Evolutionary conservation across 1,140 invertebrate species (phyloP).

Genomic region (Delia radicum): DNA sequence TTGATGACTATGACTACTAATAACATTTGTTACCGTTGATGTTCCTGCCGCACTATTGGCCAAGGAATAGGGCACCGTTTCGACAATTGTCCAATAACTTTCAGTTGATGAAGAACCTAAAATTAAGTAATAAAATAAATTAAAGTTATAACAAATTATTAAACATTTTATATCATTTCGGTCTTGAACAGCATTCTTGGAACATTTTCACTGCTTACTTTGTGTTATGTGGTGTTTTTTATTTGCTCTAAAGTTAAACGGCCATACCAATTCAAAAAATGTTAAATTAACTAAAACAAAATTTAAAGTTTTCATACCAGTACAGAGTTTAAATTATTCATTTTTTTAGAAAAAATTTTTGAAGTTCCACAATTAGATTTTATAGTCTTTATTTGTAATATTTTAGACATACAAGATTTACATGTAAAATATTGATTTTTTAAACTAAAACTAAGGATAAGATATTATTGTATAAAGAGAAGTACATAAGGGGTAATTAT

Average conservation of each 20-base stretch:
- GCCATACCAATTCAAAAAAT: background rate
- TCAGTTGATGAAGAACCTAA: conserved; percentile 36
- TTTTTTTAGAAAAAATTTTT: background rate
- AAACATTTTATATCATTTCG: background rate
- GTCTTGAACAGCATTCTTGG: background rate
- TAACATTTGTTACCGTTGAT: background rate
- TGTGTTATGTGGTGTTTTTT: background rate
- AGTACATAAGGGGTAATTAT: background rate
- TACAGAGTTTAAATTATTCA: background rate
- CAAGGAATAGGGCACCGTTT: conserved; percentile 48
- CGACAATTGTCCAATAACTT: conserved; percentile 52
- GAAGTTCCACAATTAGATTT: background rate
- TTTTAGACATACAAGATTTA: conserved; percentile 25
- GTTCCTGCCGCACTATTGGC: conserved; percentile 4
- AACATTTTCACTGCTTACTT: background rate
- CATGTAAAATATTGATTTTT: conserved; percentile 29
- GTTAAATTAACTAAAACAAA: background rate
- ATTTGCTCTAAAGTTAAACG: background rate
- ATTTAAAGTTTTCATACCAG: background rate
- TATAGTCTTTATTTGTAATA: background rate
- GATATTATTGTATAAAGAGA: background rate
- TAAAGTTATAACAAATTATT: background rate
- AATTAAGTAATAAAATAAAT: conserved; percentile 17
- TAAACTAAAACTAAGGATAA: background rate
- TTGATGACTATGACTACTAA: background rate